These are phyloP conservation scores for Aleadryas rufinucha DNA, from an alignment of 2,113 vertebrate species.

Conservation along the genomic window DNA sequence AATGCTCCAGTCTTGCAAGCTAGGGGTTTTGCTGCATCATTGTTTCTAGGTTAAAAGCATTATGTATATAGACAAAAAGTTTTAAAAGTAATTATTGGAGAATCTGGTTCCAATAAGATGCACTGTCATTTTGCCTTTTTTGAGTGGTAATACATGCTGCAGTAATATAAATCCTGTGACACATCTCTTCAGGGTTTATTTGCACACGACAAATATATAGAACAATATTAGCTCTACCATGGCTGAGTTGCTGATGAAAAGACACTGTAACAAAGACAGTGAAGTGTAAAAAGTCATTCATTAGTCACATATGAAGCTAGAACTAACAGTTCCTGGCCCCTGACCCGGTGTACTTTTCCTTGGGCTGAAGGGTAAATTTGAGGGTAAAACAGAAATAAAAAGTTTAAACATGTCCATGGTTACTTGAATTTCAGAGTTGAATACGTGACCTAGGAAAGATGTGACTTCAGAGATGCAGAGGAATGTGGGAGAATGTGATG, in stretches of 20 bases:
- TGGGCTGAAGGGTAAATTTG: background rate
- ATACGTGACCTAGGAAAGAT: background rate
- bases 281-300: background rate
- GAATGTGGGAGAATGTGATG: background rate
- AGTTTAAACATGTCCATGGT: background rate
- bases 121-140: background rate
- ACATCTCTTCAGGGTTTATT: background rate
- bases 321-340: background rate
- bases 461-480: background rate
- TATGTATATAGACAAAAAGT: background rate
- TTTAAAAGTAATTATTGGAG: background rate
- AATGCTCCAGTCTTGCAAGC: background rate
- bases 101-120: background rate
- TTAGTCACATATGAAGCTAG: background rate
- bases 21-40: background rate
- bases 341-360: background rate
- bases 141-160: background rate
- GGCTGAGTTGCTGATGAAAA: background rate
- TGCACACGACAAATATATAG: background rate
- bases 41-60: background rate
- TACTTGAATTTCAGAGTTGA: background rate
- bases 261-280: background rate
- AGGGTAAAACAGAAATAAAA: background rate
- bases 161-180: background rate
- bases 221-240: background rate